Evolutionary conservation across 2,113 vertebrate species (phyloP), one percentile per base, ranked within the genome.

Genomic region (Ranitomeya variabilis): DNA sequence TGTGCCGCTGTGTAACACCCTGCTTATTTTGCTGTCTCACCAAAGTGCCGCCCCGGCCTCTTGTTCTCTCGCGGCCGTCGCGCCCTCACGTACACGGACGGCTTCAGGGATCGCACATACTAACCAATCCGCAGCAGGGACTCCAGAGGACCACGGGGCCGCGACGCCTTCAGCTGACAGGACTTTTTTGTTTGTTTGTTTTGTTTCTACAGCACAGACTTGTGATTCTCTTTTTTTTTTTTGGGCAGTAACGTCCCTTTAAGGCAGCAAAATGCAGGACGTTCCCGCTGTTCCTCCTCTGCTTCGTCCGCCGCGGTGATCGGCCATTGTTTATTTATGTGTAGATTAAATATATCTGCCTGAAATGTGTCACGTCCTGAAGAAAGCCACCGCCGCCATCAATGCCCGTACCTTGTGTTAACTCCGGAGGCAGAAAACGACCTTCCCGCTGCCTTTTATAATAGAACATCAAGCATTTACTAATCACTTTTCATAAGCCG

Each of bases 61-160:
- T 8, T 14, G 37, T 60, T 37, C 8, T 19, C 80, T 3, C 37
- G 60, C 80, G 5, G 62, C 37, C 80, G 80, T 19, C 80, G 4
- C 12, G 11, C 60, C 1, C 37, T 12, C 12, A 15, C 80, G 3
- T 4, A 12, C 80, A 66, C 19, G 0, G 80, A 83, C 62, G 2
- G 31, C 80, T 52, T 67, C 60, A 7, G 80, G 80, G 80, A 83
- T 23, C 80, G 60, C 59, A 83, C 59, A 15, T 83, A 83, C 80
- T 83, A 51, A 66, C 62, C 77, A 21, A 13, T 79, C 51, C 18
- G 13, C 26, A 52, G 78, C 78, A 52, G 57, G 62, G 79, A 52
- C 76, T 2, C 15, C 74, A 18, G 45, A n/a, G 52, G 31, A 55
- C n/a, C 3, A 10, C 12, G 37, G 31, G 45, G 45, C 71, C 13